phyloP scores from a whole-genome alignment of 2,888 invertebrate genomes.

The Tortricodes alternella region DNA sequence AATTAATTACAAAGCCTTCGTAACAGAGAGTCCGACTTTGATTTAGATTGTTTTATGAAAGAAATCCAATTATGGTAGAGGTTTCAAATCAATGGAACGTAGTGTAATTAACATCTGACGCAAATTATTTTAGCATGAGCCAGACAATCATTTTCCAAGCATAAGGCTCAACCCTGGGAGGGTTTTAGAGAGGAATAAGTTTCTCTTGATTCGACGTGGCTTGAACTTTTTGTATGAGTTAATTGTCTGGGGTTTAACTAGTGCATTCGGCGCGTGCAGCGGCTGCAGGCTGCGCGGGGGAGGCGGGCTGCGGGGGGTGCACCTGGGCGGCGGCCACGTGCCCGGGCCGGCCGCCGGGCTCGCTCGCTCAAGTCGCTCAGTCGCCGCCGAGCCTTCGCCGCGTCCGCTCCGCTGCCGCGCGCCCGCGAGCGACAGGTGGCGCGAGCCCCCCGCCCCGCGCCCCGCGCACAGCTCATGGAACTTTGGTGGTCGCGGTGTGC shows the following conservation, averaged over 20 bases:
- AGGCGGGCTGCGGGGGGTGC: conserved; percentile 55
- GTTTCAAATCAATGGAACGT: conserved; percentile 4
- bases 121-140: neutral
- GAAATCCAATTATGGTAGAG: conserved; percentile 25
- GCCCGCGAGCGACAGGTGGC: conserved; percentile 21
- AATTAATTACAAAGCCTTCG: conserved; percentile 6
- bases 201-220: conserved; percentile 1
- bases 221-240: conserved; percentile 17
- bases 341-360: conserved; percentile 56
- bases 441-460: conserved; percentile 19
- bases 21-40: conserved; percentile 12
- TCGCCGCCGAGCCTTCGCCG: conserved; percentile 38
- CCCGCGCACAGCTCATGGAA: conserved; percentile 24
- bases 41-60: conserved; percentile 19
- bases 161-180: neutral
- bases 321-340: conserved; percentile 78
- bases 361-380: conserved; percentile 34
- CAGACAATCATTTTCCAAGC: neutral
- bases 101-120: neutral
- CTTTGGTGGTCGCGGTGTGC: conserved; percentile 18
- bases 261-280: conserved; percentile 29
- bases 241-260: conserved; percentile 19
- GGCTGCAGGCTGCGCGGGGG: conserved; percentile 36
- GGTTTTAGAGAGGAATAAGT: conserved; percentile 11
- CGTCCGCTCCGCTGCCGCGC: conserved; percentile 19